These are phyloP conservation scores for Trachelus troglodyta DNA, from an alignment of 2,888 invertebrate genomes.

Conservation along the genomic window DNA sequence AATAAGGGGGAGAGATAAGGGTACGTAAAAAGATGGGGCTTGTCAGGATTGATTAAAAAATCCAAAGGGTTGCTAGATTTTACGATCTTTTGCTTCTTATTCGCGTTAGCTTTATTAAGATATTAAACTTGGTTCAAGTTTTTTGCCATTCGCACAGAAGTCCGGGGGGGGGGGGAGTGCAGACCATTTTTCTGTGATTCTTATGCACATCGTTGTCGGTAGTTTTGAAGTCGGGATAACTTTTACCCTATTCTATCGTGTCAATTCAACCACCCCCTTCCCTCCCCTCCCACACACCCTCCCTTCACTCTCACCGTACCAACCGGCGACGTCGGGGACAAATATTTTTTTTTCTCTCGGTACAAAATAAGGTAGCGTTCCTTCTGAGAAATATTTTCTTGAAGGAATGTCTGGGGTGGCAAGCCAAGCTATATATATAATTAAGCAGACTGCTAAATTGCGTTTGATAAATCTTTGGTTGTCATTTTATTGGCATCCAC, in stretches of 20 bases:
- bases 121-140: not conserved
- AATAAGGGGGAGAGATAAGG: not conserved
- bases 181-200: not conserved
- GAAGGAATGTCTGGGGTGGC: not conserved
- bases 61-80: not conserved
- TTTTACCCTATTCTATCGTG: not conserved
- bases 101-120: not conserved
- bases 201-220: not conserved
- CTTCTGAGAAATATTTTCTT: not conserved
- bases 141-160: not conserved
- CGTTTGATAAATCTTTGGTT: not conserved
- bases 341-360: not conserved
- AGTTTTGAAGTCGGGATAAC: not conserved
- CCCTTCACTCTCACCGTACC: not conserved
- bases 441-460: not conserved
- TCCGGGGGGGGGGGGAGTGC: fast-evolving
- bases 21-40: not conserved
- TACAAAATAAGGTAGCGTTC: not conserved
- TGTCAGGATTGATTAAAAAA: not conserved
- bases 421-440: not conserved
- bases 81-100: not conserved
- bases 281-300: no score
- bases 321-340: not conserved
- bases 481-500: not conserved
- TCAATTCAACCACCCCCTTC: not conserved